Conservation (phyloP, 64 coral and sea anemone species). For the Actinia equina region DNA sequence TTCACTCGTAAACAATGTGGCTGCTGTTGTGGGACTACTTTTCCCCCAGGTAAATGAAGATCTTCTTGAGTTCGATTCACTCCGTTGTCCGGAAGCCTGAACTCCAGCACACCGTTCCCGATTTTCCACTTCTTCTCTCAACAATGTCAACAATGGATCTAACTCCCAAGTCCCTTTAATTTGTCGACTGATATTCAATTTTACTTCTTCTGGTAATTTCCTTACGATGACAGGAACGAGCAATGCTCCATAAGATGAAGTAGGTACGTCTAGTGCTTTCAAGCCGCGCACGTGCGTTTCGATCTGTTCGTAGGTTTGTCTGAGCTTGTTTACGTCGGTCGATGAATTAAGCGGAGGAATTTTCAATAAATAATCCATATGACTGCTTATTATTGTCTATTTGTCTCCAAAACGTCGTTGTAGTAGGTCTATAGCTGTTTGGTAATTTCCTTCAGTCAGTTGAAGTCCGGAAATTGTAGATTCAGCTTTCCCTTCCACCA, state of each 20-base stretch:
- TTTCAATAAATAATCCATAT: too few relatives aligned
- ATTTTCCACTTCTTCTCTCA: slow-evolving; percentile 14
- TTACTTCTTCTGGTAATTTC: neutral
- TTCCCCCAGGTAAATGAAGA: neutral
- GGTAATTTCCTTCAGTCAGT: neutral
- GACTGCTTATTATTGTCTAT: too few relatives aligned
- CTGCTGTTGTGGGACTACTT: neutral
- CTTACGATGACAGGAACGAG: neutral
- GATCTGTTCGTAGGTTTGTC: too few relatives aligned
- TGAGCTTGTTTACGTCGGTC: too few relatives aligned
- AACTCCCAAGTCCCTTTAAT: neutral
- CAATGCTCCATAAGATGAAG: neutral
- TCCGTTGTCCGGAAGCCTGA: neutral
- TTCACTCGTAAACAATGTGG: neutral
- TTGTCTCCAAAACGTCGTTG: slow-evolving; percentile 21
- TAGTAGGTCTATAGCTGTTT: neutral
- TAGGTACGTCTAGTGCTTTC: slow-evolving; percentile 11
- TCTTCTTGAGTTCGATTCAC: neutral
- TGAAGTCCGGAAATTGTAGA: neutral
- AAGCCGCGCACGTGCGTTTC: slow-evolving; percentile 5
- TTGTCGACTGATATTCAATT: neutral
- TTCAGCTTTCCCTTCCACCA: neutral
- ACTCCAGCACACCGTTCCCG: slow-evolving; percentile 19
- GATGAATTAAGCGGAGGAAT: too few relatives aligned
- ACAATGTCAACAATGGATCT: neutral